Conservation (phyloP, 2,797 vertebrate species). For the Xenentodon cancila region DNA sequence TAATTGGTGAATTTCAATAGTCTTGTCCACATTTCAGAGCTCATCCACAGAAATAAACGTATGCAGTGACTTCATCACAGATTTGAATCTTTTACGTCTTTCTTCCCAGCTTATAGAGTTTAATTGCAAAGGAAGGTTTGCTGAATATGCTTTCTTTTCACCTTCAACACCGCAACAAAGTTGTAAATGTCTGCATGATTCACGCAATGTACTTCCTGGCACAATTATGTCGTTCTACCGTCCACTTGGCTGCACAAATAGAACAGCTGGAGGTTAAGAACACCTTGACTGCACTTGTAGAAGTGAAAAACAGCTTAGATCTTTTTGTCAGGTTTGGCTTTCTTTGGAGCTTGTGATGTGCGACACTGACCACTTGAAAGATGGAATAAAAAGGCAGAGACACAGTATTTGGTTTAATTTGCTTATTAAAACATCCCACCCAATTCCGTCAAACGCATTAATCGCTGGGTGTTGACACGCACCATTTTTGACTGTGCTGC, state of each 20-base stretch:
- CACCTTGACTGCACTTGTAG: slow-evolving; percentile 41
- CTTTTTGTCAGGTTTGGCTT: slow-evolving; percentile 12
- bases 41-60: slow-evolving; percentile 6
- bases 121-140: not conserved
- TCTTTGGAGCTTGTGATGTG: slow-evolving; percentile 1
- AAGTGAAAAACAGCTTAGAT: slow-evolving; percentile 34
- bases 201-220: slow-evolving; percentile 18
- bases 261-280: slow-evolving; percentile 46
- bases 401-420: not conserved
- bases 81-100: too few relatives aligned
- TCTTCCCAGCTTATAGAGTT: not conserved
- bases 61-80: not conserved
- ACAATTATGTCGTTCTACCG: slow-evolving; percentile 25
- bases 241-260: slow-evolving; percentile 44
- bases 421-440: not conserved
- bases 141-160: slow-evolving; percentile 7
- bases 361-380: slow-evolving; percentile 5
- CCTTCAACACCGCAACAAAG: not conserved
- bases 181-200: slow-evolving; percentile 15
- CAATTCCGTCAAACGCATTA: not conserved
- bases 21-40: slow-evolving; percentile 2
- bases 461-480: slow-evolving; percentile 45
- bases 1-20: slow-evolving; percentile 25
- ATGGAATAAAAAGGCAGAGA: not conserved
- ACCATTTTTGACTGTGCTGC: slow-evolving; percentile 95